phyloP scores from a whole-genome alignment of 2,797 vertebrate genomes.

The Channa striata region DNA sequence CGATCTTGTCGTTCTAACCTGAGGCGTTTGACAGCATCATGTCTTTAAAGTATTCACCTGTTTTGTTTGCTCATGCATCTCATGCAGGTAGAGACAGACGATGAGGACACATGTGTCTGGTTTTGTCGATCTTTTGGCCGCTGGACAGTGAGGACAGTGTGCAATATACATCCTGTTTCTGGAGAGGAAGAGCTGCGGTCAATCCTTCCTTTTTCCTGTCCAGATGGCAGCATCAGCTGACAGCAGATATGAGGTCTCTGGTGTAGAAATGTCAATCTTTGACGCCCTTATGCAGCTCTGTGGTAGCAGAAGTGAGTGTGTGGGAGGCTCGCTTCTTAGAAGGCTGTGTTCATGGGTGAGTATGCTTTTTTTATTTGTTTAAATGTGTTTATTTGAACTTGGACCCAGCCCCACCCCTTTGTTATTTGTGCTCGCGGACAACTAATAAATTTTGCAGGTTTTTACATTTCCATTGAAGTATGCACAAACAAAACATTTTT shows the following conservation, averaged over 20 bases:
- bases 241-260: constrained; percentile 59
- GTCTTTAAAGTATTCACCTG: not conserved
- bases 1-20: not conserved
- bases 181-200: constrained; percentile 57
- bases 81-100: not conserved
- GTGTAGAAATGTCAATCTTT: constrained; percentile 48
- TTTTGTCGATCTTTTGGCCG: not conserved
- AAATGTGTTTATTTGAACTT: constrained; percentile 1
- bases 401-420: not conserved
- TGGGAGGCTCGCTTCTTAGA: constrained; percentile 25
- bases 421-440: constrained; percentile 17
- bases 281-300: constrained; percentile 46
- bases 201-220: constrained; percentile 77
- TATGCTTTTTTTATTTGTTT: constrained; percentile 7
- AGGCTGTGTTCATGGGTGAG: constrained; percentile 6
- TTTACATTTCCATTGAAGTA: constrained; percentile 28
- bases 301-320: constrained; percentile 47
- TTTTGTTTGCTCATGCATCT: constrained; percentile 3
- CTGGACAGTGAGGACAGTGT: not conserved
- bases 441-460: constrained; percentile 7
- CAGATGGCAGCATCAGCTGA: constrained; percentile 81
- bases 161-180: constrained; percentile 52
- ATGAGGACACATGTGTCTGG: constrained; percentile 1
- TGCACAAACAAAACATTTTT: constrained; percentile 57
- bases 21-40: not conserved